Evolutionary conservation across 2,888 invertebrate species (phyloP).

Genomic region (Mechanitis messenoides): DNA sequence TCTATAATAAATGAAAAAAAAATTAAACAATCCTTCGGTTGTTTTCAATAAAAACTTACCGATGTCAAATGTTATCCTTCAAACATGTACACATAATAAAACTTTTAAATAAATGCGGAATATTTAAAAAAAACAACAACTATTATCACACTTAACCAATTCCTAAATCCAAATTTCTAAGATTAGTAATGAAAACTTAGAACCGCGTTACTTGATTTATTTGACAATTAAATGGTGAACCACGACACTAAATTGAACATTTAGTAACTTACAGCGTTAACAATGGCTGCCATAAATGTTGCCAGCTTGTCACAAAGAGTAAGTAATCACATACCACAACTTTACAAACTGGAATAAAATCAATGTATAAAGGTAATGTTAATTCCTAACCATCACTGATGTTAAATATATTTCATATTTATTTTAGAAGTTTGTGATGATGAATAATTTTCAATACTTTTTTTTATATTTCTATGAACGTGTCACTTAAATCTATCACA

Average conservation of each 20-base stretch:
- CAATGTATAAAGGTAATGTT: too few species aligned
- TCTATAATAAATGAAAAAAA: not conserved
- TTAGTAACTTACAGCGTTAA: constrained; percentile 9
- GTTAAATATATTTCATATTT: too few species aligned
- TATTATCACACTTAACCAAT: not conserved
- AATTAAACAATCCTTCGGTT: not conserved
- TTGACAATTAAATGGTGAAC: constrained; percentile 14
- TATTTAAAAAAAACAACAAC: not conserved
- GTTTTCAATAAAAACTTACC: constrained; percentile 32
- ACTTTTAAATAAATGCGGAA: not conserved
- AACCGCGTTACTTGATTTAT: constrained; percentile 14
- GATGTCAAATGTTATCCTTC: constrained; percentile 36
- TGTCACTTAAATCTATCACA: too few species aligned
- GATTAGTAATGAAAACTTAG: constrained; percentile 7
- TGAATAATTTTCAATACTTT: too few species aligned
- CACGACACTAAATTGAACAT: not conserved
- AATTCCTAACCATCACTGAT: too few species aligned
- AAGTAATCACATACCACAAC: not conserved
- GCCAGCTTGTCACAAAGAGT: constrained; percentile 1
- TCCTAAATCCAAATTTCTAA: constrained; percentile 7
- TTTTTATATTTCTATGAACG: too few species aligned
- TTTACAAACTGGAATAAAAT: too few species aligned
- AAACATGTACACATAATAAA: constrained; percentile 25
- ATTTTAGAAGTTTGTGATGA: too few species aligned
- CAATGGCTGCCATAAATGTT: constrained; percentile 11